Base-by-base conservation (phyloP, 2,797 vertebrate species). In the Hydrophis major region DNA sequence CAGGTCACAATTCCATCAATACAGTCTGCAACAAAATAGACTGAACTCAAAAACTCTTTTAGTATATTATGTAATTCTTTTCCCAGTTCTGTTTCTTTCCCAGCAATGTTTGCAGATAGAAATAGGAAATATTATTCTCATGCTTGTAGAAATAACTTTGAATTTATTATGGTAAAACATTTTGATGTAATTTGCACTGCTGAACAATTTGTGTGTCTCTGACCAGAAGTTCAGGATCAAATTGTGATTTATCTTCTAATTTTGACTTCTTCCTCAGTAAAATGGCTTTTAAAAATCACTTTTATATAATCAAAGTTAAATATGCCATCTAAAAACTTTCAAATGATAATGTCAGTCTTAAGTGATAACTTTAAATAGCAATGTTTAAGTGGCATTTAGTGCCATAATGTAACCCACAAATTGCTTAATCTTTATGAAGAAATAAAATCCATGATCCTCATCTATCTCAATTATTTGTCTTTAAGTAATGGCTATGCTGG, bases 291-390 rank as follows among this genome's bases (percentile, higher is more conserved):
- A 90, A 83, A 89, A 27, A 11, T 55, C 91, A 90, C 16, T 60
- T 93, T 86, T 93, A 56, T 90, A 53, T 90, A 69, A 50, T 92
- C 90, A 89, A 87, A 93, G 59, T 50, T 69, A 94, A 91, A 78
- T 56, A 50, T 56, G 28, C 4, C 25, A 1, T 74, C 5, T 60
- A 60, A n/a, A 88, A 2, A 4, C 32, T 55, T 91, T 69, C 27
- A 13, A 61, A 59, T 25, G 25, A 27, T 12, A 63, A 83, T 55
- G 11, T 50, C 42, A 86, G 25, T 47, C 50, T 89, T 89, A 93
- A 91, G 25, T 93, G 92, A 27, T 32, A 47, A 93, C 56, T 89
- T 93, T 56, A 91, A 93, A 83, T n/a, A 90, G 89, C 32, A 86
- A 16, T 27, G 60, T 91, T 89, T 47, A 88, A 90, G 63, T 66